Evolutionary conservation across 2,797 vertebrate genomes (phyloP).

Genomic region (Lepilemur septentrionalis): DNA sequence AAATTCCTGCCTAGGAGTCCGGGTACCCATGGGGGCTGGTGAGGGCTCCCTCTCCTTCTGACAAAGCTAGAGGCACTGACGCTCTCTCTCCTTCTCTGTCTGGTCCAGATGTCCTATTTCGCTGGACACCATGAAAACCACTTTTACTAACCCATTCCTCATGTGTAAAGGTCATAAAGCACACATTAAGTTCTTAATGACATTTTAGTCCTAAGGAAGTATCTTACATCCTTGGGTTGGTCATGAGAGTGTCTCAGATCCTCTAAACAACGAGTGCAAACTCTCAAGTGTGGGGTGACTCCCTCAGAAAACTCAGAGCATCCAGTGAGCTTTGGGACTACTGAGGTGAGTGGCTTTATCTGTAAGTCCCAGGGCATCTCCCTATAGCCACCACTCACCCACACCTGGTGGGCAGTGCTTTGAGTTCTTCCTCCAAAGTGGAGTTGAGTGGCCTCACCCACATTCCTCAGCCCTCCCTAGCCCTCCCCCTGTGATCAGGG

Average conservation of each 20-base stretch:
- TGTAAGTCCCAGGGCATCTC: fast-evolving
- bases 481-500: not conserved
- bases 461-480: not conserved
- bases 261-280: not conserved
- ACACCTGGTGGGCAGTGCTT: not conserved
- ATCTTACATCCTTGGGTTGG: not conserved
- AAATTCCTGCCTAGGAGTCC: not conserved
- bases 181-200: not conserved
- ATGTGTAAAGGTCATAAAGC: not conserved
- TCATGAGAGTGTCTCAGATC: not conserved
- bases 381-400: not conserved
- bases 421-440: not conserved
- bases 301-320: not conserved
- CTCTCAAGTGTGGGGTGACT: not conserved
- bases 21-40: not conserved
- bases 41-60: not conserved
- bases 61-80: not conserved
- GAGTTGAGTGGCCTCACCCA: not conserved
- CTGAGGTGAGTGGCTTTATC: not conserved
- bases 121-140: not conserved
- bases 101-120: not conserved
- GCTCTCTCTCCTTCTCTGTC: not conserved
- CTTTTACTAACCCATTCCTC: not conserved
- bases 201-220: not conserved
- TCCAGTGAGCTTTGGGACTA: not conserved